Base-by-base conservation (phyloP, 2,113 vertebrate genomes). In the Aegotheles bennettii region DNA sequence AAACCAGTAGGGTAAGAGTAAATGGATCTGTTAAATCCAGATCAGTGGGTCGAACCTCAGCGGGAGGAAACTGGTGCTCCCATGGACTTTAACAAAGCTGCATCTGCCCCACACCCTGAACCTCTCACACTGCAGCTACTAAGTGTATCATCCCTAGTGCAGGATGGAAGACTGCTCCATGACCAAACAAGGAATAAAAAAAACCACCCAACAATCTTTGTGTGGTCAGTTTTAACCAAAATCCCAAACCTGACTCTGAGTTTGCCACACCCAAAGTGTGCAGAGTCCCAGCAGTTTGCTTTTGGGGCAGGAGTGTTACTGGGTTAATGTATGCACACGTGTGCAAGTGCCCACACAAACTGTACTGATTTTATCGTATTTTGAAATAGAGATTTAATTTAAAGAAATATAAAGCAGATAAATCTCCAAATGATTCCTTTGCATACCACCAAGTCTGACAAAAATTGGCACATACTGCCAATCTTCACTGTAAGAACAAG, bases 371-470 rank as follows among this genome's bases (percentile, higher is more conserved):
- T 12, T 36, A 54, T 1, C 23, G 3, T 35, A 54, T 36, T 65
- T 56, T 20, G 19, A 33, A 51, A 21, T 0, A 53, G 17, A n/a
- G 9, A 25, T 40, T 51, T 35, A 40, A 4, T 21, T 48, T 31
- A n/a, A 64, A 48, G 29, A 53, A 78, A 67, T 17, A 45, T 3
- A 38, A 65, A 48, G 2, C 23, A 84, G 40, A 24, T 9, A 35
- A 20, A 82, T 29, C 74, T 73, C n/a, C 45, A 61, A 47, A 2
- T 18, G 21, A 4, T 28, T 53, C n/a, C n/a, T 60, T 11, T 19
- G 53, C 0, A 0, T 25, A 16, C 26, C 40, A 4, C 38, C 9
- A 54, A 14, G 16, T 9, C 48, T 11, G 53, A 40, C 1, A 21
- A 43, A 21, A 38, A 43, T 0, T 21, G 36, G 69, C 43, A 50